Conservation (phyloP, 37 sponge, comb jelly and placozoan species). For the Beroe forskalii region DNA sequence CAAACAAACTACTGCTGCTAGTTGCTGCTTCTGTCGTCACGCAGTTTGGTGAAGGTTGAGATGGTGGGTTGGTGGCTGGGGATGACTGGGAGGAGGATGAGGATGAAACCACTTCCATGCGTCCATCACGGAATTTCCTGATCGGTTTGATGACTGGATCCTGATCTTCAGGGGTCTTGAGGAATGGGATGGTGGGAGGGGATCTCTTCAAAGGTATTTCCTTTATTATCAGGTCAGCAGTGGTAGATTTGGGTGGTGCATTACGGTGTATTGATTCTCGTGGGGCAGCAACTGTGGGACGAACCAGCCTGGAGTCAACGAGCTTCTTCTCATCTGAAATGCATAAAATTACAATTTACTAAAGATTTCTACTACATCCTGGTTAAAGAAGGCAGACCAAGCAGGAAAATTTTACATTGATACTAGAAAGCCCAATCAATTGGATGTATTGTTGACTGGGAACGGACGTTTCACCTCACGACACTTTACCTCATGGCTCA, state of each 20-base stretch:
- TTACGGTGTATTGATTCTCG: neutral
- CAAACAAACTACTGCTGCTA: neutral
- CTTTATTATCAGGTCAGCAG: too few relatives aligned
- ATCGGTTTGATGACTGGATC: neutral
- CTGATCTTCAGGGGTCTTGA: constrained; percentile 24
- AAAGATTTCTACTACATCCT: too few relatives aligned
- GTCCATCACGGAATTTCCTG: neutral
- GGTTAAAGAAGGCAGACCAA: too few relatives aligned
- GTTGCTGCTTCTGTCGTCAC: neutral
- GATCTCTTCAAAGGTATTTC: too few relatives aligned
- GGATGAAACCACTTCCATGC: neutral
- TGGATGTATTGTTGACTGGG: too few relatives aligned
- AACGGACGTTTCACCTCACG: too few relatives aligned
- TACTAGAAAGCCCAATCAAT: too few relatives aligned
- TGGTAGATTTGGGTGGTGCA: neutral
- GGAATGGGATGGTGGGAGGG: constrained; percentile 3
- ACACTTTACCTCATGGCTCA: too few relatives aligned
- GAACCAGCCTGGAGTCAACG: neutral
- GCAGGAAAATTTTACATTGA: too few relatives aligned
- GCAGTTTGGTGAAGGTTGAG: too few relatives aligned
- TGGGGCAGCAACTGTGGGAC: neutral
- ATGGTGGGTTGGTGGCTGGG: too few relatives aligned
- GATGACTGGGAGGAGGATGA: neutral
- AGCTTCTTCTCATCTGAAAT: constrained; percentile 32
- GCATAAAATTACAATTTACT: neutral